These are phyloP conservation scores for Lepus oiostolus DNA, from an alignment of 2,797 vertebrate species.

Conservation along the genomic window DNA sequence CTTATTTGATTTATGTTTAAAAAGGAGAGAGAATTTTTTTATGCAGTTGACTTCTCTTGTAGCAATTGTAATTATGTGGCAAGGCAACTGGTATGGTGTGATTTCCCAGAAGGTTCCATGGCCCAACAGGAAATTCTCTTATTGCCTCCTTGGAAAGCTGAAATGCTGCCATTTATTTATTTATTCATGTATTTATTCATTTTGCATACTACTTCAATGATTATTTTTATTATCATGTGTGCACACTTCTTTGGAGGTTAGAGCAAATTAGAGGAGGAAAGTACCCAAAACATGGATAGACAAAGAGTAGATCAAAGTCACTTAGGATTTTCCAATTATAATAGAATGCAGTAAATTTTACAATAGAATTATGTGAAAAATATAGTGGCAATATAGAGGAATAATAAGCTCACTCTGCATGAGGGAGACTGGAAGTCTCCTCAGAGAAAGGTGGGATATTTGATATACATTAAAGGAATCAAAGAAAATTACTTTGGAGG, in stretches of 20 bases:
- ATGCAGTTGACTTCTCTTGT: not conserved
- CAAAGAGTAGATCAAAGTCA: not conserved
- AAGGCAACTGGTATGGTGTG: not conserved
- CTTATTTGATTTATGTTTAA: conserved; percentile 71
- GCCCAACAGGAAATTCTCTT: not conserved
- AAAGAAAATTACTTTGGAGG: not conserved
- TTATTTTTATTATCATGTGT: not conserved
- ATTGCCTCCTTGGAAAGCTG: not conserved
- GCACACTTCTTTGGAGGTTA: not conserved
- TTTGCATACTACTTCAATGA: not conserved
- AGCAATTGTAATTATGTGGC: not conserved
- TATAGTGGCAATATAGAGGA: not conserved
- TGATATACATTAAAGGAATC: not conserved
- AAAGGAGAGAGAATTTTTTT: conserved; percentile 48
- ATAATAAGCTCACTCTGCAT: not conserved
- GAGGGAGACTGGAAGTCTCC: not conserved
- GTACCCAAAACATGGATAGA: not conserved
- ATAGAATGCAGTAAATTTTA: not conserved
- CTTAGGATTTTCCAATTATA: not conserved
- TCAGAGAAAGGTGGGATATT: not conserved
- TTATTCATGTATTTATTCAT: not conserved
- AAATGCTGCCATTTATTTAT: not conserved
- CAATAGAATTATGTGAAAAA: not conserved
- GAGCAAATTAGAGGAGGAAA: not conserved
- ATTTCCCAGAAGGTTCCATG: not conserved